These are phyloP conservation scores for Pygocentrus nattereri DNA, from an alignment of 2,797 vertebrate species.

Conservation along the genomic window DNA sequence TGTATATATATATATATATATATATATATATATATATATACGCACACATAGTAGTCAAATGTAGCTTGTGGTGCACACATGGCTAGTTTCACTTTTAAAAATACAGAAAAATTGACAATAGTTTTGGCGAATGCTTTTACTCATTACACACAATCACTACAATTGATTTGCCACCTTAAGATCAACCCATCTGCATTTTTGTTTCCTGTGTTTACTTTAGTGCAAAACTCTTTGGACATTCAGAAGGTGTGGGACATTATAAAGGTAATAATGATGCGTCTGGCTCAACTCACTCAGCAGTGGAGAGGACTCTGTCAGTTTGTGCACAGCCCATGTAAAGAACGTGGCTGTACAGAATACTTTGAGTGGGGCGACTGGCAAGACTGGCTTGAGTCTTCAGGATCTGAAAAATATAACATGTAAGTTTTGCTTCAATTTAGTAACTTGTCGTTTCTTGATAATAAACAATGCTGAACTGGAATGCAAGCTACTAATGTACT, in stretches of 20 bases:
- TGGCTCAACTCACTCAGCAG: conserved; percentile 69
- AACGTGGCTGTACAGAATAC: conserved; percentile 62
- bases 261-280: conserved; percentile 66
- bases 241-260: conserved; percentile 74
- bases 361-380: conserved; percentile 78
- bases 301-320: conserved; percentile 76
- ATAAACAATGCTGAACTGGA: no score
- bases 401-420: conserved; percentile 56
- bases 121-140: no score
- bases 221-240: conserved; percentile 63
- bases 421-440: conserved; percentile 31
- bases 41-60: no score
- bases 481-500: no score
- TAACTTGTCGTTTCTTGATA: not conserved
- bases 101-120: no score
- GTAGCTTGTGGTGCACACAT: no score
- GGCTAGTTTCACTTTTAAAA: no score
- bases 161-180: no score
- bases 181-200: no score
- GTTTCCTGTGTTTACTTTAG: conserved; percentile 6
- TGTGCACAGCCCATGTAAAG: conserved; percentile 75
- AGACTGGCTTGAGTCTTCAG: conserved; percentile 64
- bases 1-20: no score
- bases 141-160: no score
- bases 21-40: no score